phyloP scores from a whole-genome alignment of 2,888 invertebrate species.

The Lasioglossum leucozonium region DNA sequence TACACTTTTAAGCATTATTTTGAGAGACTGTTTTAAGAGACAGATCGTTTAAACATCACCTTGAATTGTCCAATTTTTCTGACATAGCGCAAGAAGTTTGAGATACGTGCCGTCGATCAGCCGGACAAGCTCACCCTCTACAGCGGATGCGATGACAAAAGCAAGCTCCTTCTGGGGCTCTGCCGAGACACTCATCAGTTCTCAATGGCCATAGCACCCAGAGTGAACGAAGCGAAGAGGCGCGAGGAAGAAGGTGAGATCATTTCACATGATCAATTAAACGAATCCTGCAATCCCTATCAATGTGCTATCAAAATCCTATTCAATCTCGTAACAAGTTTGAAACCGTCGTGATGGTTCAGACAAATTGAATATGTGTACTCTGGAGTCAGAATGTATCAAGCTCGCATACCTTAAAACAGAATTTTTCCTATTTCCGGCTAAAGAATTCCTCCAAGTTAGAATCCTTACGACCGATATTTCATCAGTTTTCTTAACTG shows the following conservation, averaged over 20 bases:
- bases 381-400: too few relatives aligned
- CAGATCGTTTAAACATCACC: not conserved
- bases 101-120: slow-evolving; percentile 94
- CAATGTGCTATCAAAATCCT: not conserved
- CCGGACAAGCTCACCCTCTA: slow-evolving; percentile 94
- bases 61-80: slow-evolving; percentile 24
- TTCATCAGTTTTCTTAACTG: not conserved
- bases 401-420: not conserved
- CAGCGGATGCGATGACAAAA: slow-evolving; percentile 96
- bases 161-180: slow-evolving; percentile 94
- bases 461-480: not conserved
- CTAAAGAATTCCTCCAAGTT: too few relatives aligned
- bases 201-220: slow-evolving; percentile 95
- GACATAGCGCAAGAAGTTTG: slow-evolving; percentile 95
- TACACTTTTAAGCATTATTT: too few relatives aligned
- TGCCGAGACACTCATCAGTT: slow-evolving; percentile 98
- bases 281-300: not conserved
- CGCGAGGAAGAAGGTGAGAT: slow-evolving; percentile 91
- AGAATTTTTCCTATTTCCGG: too few relatives aligned
- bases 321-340: too few relatives aligned
- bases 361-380: too few relatives aligned
- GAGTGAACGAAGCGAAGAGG: slow-evolving; percentile 92
- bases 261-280: not conserved
- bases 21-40: not conserved
- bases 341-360: too few relatives aligned